Evolutionary conservation across 2,888 invertebrate species (phyloP).

Genomic region (Eumerus sabulonum): DNA sequence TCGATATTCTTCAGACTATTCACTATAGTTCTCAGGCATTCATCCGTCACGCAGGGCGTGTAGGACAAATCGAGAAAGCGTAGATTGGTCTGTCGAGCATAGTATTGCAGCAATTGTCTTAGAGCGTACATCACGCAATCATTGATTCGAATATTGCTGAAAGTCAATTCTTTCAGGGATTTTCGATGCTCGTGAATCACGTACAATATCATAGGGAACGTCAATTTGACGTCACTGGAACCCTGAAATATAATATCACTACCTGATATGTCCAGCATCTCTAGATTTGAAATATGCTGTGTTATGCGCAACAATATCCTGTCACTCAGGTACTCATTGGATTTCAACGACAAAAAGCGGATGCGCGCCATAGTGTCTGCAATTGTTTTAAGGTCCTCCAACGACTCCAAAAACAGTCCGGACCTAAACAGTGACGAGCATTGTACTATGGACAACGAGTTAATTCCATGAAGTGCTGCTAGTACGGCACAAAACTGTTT

Average conservation of each 20-base stretch:
- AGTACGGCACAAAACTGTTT: constrained; percentile 83
- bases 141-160: constrained; percentile 85
- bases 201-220: constrained; percentile 84
- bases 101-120: constrained; percentile 73
- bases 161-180: constrained; percentile 82
- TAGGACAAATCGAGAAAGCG: constrained; percentile 83
- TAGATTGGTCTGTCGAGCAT: constrained; percentile 80
- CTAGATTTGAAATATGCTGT: constrained; percentile 81
- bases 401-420: constrained; percentile 83
- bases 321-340: constrained; percentile 87
- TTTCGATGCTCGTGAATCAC: constrained; percentile 81
- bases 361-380: constrained; percentile 78
- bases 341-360: constrained; percentile 82
- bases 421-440: constrained; percentile 88
- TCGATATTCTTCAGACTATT: constrained; percentile 81
- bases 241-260: constrained; percentile 87
- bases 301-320: constrained; percentile 85
- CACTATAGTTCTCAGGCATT: constrained; percentile 82
- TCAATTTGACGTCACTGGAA: constrained; percentile 85
- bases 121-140: constrained; percentile 82
- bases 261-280: constrained; percentile 83
- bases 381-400: constrained; percentile 81
- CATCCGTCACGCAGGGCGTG: constrained; percentile 84
- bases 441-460: constrained; percentile 82
- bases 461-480: constrained; percentile 81